Conservation (phyloP, 2,888 invertebrate species). For the Thera britannica region DNA sequence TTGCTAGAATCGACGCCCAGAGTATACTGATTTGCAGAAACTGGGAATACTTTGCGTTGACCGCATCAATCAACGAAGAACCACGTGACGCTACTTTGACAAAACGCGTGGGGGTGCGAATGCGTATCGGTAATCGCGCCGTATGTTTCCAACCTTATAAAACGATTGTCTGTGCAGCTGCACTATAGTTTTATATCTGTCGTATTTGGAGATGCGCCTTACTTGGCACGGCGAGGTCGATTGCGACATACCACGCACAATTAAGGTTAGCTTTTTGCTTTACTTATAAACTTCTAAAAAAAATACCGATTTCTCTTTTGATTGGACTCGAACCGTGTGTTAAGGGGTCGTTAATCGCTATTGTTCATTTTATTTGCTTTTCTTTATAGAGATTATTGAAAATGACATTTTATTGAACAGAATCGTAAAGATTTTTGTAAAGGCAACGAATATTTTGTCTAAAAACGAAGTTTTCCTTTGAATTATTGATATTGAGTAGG, state of each 20-base stretch:
- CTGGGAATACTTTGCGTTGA: no score
- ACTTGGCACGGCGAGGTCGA: constrained; percentile 36
- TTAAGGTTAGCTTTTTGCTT: constrained; percentile 20
- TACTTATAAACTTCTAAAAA: not conserved
- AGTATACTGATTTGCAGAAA: no score
- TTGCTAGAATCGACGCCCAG: no score
- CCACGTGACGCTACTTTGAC: no score
- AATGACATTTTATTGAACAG: not conserved
- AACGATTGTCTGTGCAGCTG: constrained; percentile 29
- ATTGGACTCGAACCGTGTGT: not conserved
- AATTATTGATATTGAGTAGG: constrained; percentile 25
- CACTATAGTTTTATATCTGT: constrained; percentile 31
- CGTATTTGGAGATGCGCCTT: constrained; percentile 37
- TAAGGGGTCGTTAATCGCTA: not conserved
- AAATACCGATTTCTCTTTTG: not conserved
- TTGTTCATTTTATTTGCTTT: not conserved
- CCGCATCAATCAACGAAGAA: no score
- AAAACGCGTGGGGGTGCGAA: no score
- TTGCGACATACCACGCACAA: constrained; percentile 27
- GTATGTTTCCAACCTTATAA: constrained; percentile 20
- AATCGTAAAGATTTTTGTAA: not conserved
- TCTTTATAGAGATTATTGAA: not conserved
- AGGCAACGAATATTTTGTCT: not conserved
- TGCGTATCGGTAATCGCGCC: not conserved
- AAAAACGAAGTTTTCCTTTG: constrained; percentile 8